Conservation (phyloP, 1,140 invertebrate species). For the Drosophila pachea region DNA sequence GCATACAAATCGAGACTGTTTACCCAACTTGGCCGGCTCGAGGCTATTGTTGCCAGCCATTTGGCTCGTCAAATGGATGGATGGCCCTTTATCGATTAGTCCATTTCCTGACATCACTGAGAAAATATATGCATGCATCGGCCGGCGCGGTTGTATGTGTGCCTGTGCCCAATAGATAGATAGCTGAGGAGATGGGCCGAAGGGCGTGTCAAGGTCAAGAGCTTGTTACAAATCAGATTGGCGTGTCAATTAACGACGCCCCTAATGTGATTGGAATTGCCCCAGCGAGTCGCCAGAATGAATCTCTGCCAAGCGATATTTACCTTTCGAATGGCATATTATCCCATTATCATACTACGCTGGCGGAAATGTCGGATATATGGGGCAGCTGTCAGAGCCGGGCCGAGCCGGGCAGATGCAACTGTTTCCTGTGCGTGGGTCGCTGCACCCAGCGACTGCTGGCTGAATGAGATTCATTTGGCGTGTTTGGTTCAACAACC, state of each 20-base stretch:
- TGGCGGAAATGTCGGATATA: neutral
- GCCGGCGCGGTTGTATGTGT: neutral
- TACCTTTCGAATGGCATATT: neutral
- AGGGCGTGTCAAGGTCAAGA: constrained; percentile 37
- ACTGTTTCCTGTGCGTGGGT: constrained; percentile 58
- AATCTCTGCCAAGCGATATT: neutral
- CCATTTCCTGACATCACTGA: constrained; percentile 52
- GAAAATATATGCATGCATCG: constrained; percentile 26
- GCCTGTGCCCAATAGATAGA: constrained; percentile 18
- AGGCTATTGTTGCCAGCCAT: constrained; percentile 26
- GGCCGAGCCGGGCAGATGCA: constrained; percentile 9
- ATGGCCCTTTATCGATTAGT: constrained; percentile 60
- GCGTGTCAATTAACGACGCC: constrained; percentile 12
- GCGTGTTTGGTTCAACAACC: constrained; percentile 67
- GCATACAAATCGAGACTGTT: constrained; percentile 10
- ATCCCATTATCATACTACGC: neutral
- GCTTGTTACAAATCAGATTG: constrained; percentile 12
- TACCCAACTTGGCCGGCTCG: neutral
- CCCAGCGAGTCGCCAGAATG: neutral
- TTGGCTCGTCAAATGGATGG: constrained; percentile 43
- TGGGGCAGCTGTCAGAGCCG: neutral
- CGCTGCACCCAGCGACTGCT: constrained; percentile 49
- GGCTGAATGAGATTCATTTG: constrained; percentile 59
- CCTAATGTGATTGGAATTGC: constrained; percentile 7
- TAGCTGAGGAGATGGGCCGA: constrained; percentile 21